These are phyloP conservation scores for Micromys minutus DNA, from an alignment of 2,113 vertebrate genomes.

Conservation along the genomic window DNA sequence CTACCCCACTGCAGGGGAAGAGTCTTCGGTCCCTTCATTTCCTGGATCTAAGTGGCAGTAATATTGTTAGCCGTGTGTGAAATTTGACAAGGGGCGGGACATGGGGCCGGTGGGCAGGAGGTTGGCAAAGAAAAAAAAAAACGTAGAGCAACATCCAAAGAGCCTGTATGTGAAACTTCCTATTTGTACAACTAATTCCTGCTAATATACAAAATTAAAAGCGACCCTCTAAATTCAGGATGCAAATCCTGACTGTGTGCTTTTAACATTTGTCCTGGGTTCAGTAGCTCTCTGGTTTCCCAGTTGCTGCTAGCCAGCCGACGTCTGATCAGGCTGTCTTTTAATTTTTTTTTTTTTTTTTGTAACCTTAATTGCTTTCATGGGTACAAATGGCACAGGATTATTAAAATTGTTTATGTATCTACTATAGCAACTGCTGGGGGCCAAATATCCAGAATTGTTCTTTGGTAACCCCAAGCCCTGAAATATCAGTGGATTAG, in stretches of 20 bases:
- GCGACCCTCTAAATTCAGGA: not conserved
- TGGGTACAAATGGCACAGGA: not conserved
- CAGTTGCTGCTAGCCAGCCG: not conserved
- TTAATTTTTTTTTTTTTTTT: constrained; percentile 23
- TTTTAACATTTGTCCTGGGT: not conserved
- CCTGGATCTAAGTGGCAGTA: constrained; percentile 12
- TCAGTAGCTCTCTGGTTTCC: not conserved
- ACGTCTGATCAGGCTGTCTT: not conserved
- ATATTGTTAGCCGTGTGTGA: not conserved
- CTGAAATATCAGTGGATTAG: not conserved
- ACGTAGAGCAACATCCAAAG: not conserved
- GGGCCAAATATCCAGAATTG: not conserved
- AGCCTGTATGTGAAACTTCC: not conserved
- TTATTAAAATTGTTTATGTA: constrained; percentile 29
- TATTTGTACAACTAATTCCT: not conserved
- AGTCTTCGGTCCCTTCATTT: not conserved
- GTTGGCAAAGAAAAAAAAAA: not conserved
- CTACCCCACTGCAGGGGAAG: not conserved
- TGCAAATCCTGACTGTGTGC: not conserved
- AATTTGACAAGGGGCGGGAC: not conserved
- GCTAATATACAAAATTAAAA: not conserved
- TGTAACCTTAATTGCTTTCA: constrained; percentile 12
- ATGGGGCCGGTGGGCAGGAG: not conserved
- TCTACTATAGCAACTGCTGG: not conserved
- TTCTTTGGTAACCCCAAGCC: not conserved